Percentiles rank a stretch among this genome's conserved stretches.
phyloP scores from a whole-genome alignment of 2,888 invertebrate genomes.

The Kryphioiulus occultus region DNA sequence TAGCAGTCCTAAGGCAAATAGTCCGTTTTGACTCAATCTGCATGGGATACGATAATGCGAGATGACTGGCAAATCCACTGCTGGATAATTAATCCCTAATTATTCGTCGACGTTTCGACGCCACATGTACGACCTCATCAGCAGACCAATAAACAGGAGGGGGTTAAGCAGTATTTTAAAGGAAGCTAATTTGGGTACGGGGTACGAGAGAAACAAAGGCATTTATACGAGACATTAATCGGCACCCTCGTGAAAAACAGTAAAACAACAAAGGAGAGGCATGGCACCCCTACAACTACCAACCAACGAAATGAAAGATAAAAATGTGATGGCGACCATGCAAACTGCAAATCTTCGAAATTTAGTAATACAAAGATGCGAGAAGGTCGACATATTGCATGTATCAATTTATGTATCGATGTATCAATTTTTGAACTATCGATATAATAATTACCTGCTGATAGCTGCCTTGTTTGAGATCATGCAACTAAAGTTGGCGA shows the following conservation, averaged over 20 bases:
- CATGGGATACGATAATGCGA: neutral
- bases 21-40: neutral
- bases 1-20: neutral
- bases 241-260: neutral
- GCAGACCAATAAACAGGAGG: conserved; percentile 15
- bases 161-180: conserved; percentile 16
- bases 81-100: neutral
- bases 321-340: neutral
- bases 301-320: neutral
- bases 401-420: no score
- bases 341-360: no score
- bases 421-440: no score
- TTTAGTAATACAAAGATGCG: neutral
- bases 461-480: no score
- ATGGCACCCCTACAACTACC: neutral
- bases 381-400: no score
- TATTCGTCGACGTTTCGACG: conserved; percentile 7
- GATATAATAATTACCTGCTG: no score
- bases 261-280: neutral
- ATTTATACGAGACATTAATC: neutral
- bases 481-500: no score
- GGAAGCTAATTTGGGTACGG: neutral
- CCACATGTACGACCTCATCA: neutral
- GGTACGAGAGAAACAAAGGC: neutral
- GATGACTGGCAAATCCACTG: neutral